Evolutionary conservation across 2,797 vertebrate genomes (phyloP).

Genomic region (Melanotaenia pygmaea): DNA sequence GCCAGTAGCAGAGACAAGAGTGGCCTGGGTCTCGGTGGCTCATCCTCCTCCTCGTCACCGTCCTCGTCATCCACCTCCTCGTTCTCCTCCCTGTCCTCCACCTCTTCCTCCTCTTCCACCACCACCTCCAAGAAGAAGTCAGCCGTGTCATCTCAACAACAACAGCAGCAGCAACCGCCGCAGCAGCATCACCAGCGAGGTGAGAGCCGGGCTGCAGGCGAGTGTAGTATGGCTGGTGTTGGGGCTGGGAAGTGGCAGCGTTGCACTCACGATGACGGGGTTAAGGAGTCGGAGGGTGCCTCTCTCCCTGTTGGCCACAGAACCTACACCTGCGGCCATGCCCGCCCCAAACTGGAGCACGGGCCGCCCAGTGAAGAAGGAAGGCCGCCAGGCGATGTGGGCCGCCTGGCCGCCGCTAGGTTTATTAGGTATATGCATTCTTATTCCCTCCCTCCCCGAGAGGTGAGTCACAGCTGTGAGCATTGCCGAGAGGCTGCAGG

Average conservation of each 20-base stretch:
- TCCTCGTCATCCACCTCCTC: conserved; percentile 84
- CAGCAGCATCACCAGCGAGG: conserved; percentile 94
- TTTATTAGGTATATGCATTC: conserved; percentile 91
- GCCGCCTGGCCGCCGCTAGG: conserved; percentile 85
- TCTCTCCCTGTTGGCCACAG: conserved; percentile 76
- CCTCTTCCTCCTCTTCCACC: conserved; percentile 82
- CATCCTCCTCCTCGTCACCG: conserved; percentile 81
- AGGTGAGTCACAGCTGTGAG: conserved; percentile 87
- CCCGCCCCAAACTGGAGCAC: conserved; percentile 79
- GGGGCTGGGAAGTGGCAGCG: conserved; percentile 86
- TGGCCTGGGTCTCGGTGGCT: conserved; percentile 77
- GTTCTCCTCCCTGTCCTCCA: conserved; percentile 84
- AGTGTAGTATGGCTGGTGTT: conserved; percentile 84
- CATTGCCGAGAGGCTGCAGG: conserved; percentile 85
- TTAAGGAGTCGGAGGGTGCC: conserved; percentile 77
- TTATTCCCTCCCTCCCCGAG: conserved; percentile 88
- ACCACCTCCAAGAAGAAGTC: conserved; percentile 95
- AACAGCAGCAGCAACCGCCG: conserved; percentile 89
- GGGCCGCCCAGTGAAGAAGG: conserved; percentile 83
- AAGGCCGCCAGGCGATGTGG: conserved; percentile 83
- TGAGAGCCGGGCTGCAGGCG: conserved; percentile 83
- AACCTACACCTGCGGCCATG: conserved; percentile 78
- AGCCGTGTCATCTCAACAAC: conserved; percentile 80
- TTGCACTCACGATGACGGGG: conserved; percentile 80
- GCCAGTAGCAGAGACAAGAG: conserved; percentile 90